phyloP scores from a whole-genome alignment of 2,888 invertebrate genomes.

The Sphaeridia pumilis region DNA sequence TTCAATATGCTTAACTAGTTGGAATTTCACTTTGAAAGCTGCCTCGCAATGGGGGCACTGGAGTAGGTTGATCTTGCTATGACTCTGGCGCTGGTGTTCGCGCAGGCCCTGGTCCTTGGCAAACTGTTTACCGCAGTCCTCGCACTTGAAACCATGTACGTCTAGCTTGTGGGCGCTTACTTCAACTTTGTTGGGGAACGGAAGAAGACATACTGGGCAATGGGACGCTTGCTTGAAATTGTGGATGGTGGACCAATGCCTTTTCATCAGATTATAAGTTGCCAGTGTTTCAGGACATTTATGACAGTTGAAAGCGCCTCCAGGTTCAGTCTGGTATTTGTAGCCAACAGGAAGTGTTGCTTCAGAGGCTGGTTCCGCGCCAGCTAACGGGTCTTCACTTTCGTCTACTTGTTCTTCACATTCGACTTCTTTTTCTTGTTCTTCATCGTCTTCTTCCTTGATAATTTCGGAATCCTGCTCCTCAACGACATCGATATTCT shows the following conservation, averaged over 20 bases:
- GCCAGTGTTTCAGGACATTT: neutral
- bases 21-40: neutral
- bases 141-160: conserved; percentile 1
- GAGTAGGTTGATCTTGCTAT: neutral
- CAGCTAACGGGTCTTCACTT: neutral
- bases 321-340: neutral
- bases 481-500: too few relatives aligned
- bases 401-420: neutral
- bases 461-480: too few relatives aligned
- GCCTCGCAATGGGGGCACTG: neutral
- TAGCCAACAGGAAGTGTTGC: neutral
- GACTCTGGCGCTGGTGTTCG: neutral
- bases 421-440: too few relatives aligned
- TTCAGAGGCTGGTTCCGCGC: neutral
- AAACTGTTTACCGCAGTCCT: neutral
- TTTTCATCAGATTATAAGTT: neutral
- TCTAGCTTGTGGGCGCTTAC: neutral
- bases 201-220: neutral
- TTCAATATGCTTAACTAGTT: neutral
- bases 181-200: neutral
- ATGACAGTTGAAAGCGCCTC: neutral
- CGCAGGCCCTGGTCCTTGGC: neutral
- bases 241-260: neutral
- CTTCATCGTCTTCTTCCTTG: too few relatives aligned
- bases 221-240: neutral